Conservation (phyloP, 2,797 vertebrate species). For the Scolopax rusticola region DNA sequence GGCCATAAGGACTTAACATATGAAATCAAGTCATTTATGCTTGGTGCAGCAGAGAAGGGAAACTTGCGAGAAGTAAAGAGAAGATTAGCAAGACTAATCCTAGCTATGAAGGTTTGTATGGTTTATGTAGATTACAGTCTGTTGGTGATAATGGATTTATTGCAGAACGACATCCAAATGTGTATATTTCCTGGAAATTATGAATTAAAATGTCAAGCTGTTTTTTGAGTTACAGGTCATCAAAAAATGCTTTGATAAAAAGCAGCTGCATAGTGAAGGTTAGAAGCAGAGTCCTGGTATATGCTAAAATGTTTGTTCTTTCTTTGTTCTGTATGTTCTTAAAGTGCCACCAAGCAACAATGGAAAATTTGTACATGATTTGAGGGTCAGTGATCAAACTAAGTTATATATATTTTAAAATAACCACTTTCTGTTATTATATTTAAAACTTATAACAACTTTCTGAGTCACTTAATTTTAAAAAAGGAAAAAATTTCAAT, state of each 20-base stretch:
- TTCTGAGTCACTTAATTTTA: not conserved
- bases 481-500: not conserved
- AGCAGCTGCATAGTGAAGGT: not conserved
- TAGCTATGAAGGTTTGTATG: slow-evolving; percentile 37
- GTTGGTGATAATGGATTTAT: slow-evolving; percentile 41
- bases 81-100: slow-evolving; percentile 58
- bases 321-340: not conserved
- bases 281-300: not conserved
- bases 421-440: not conserved
- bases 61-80: not conserved
- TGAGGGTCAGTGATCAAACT: not conserved
- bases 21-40: slow-evolving; percentile 13
- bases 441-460: not conserved
- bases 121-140: slow-evolving; percentile 42
- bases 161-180: slow-evolving; percentile 32
- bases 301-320: not conserved
- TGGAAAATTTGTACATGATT: not conserved
- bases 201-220: slow-evolving; percentile 25
- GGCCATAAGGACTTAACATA: slow-evolving; percentile 13
- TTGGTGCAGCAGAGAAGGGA: not conserved
- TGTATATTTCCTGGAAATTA: not conserved
- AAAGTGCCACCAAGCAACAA: not conserved
- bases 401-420: not conserved
- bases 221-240: slow-evolving; percentile 11
- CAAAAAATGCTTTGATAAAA: slow-evolving; percentile 6